These are phyloP conservation scores for Ciconia nigra DNA, from an alignment of 2,797 vertebrate genomes.

Conservation along the genomic window DNA sequence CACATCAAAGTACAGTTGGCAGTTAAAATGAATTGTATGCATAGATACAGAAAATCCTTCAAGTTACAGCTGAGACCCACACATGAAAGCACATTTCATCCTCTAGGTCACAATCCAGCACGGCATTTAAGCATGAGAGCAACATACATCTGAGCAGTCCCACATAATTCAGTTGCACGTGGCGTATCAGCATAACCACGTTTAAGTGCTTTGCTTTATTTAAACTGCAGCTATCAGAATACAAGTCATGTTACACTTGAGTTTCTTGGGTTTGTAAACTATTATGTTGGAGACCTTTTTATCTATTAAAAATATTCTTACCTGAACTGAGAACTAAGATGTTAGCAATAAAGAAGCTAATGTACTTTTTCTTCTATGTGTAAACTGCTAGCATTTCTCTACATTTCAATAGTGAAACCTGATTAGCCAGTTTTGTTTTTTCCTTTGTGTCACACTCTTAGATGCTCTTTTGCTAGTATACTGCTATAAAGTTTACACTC, in stretches of 20 bases:
- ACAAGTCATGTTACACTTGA: background rate
- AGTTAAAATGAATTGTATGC: background rate
- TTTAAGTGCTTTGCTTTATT: background rate
- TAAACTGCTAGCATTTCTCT: background rate
- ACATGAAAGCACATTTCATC: background rate
- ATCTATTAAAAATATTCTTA: background rate
- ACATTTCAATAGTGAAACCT: background rate
- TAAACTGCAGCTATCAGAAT: slow-evolving; percentile 14
- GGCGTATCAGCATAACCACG: background rate
- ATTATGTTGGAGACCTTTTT: background rate
- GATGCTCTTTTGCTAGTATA: background rate
- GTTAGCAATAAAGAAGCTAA: background rate
- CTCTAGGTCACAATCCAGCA: background rate
- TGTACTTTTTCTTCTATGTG: background rate
- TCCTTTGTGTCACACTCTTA: background rate
- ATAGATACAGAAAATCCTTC: background rate
- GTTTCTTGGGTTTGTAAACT: background rate
- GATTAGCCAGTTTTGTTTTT: background rate
- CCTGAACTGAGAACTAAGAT: background rate
- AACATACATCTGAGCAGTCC: background rate
- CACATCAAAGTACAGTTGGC: background rate
- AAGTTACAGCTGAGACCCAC: background rate
- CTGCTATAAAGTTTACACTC: background rate
- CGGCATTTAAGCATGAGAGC: background rate
- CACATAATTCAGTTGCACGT: background rate